A percentile compares a stretch with the other conserved stretches of the same genome.
Conservation (phyloP, 2,113 vertebrate species). For the Hippocampus mohnikei region DNA sequence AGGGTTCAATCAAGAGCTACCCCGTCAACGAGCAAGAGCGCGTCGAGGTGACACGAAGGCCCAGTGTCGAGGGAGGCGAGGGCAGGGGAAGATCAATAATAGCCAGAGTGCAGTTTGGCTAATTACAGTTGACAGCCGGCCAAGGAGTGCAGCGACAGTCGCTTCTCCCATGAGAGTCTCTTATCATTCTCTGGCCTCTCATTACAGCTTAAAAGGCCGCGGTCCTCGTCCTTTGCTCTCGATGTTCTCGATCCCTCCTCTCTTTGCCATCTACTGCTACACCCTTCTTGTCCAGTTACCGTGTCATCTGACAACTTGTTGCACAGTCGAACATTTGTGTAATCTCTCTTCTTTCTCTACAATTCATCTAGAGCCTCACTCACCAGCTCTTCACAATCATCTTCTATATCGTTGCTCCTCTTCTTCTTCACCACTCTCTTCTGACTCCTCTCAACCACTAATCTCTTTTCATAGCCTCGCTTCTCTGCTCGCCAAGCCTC, state of each 20-base stretch:
- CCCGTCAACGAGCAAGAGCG: constrained; percentile 32
- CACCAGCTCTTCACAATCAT: neutral
- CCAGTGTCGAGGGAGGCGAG: constrained; percentile 17
- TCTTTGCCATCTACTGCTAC: too few species aligned
- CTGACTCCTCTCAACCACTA: constrained; percentile 20
- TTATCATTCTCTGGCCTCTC: constrained; percentile 84
- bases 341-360: neutral
- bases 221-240: constrained; percentile 11
- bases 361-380: neutral
- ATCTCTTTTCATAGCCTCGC: constrained; percentile 34
- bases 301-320: neutral
- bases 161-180: constrained; percentile 85
- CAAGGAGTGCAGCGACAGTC: constrained; percentile 76
- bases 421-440: constrained; percentile 31
- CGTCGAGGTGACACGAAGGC: neutral
- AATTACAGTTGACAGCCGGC: constrained; percentile 87
- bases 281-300: neutral
- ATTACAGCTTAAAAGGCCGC: constrained; percentile 73
- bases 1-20: constrained; percentile 47
- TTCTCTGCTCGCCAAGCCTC: constrained; percentile 8
- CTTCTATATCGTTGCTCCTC: neutral
- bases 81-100: constrained; percentile 62
- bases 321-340: neutral
- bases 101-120: constrained; percentile 81
- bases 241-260: neutral